Evolutionary conservation across 2,888 invertebrate species (phyloP), one percentile per base, ranked within the genome.

Genomic region (Himalopsyche japonica): DNA sequence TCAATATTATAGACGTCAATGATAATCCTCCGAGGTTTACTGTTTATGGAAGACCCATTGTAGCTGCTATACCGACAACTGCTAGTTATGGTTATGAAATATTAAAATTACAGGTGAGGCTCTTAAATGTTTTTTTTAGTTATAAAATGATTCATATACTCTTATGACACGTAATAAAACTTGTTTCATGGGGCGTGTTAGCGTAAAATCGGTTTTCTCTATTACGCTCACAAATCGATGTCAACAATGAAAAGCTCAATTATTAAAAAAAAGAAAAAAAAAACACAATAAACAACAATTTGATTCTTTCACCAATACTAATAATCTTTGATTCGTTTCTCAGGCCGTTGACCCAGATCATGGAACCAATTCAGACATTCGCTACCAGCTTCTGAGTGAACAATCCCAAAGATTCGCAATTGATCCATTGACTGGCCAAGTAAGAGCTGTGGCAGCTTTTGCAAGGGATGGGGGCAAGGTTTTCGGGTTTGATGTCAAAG

Each of bases 401-500:
- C 95, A 96, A 57, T 94, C 95, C 0, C 93, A 94, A 4, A 92
- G 96, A 18, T 97, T 97, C 88, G 94, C 95, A 81, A 95, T 97
- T 87, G 96, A 97, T 89, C 93, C 96, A 0, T 91, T 94, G 0
- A 94, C 94, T 0, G 97, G 97, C 4, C 95, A 95, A 87, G 95
- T 97, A 77, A 93, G 96, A 18, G 94, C 95, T 0, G 93, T 96
- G 20, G 94, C 95, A 0, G 93, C 94, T 64, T 94, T 97, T 84
- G 91, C 93, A 0, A 91, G 94, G 81, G 95, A 95, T 87, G 95
- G 95, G 24, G 96, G 96, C 0, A 93, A 94, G 87, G 95, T 97
- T 70, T 97, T 95, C 88, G 96, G 97, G 0, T 97, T 97, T 88
- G 97, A 97, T 90, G 96, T 97, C 12, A 97, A 97, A 90, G 97